Base-by-base conservation (phyloP, 2,888 invertebrate genomes). In the Drosophila anomalata region DNA sequence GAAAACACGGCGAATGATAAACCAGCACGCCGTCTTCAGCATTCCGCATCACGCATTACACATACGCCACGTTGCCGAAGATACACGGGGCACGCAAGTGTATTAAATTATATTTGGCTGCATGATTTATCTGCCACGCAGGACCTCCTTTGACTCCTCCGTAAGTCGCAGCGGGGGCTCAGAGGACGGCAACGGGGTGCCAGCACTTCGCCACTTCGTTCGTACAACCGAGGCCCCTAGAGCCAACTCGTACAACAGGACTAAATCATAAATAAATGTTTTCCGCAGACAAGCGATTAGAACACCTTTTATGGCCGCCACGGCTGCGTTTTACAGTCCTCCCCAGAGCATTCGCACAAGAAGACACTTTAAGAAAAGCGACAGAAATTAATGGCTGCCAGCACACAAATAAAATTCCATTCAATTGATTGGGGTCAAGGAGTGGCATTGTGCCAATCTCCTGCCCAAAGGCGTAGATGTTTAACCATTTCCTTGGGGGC, bases 61-160 rank as follows among this genome's bases (percentile, higher is more conserved):
- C 79, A 84, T 72, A 75, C 73, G 78, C 62, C 55, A 24, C 53
- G 58, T 68, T 63, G 50, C 57, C 46, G 33, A 42, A 62, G 36
- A 29, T 58, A 47, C 24, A 20, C 31, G 24, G 14, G 41, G 69
- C 73, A 75, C 67, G 74, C 66, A 61, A 73, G 57, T 73, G 76
- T 69, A 68, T 77, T 74, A 82, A 68, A 87, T 87, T 72, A 87
- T 84, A 68, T 71, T 76, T 75, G 36, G 75, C 68, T 48, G 68
- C 73, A 77, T 87, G 87, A 85, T 85, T 83, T 87, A 81, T 87
- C 77, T 76, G 63, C 56, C 74, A 63, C 57, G 48, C 41, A 60
- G 41, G 60, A 61, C 63, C 53, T 69, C 71, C 63, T 66, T 44
- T 24, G 17, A 22, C 63, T 17, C n/a, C 26, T 48, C 9, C 29